Percentiles rank a stretch among this genome's conserved stretches.
phyloP scores from a whole-genome alignment of 1,140 invertebrate genomes.

The Venturia canescens region DNA sequence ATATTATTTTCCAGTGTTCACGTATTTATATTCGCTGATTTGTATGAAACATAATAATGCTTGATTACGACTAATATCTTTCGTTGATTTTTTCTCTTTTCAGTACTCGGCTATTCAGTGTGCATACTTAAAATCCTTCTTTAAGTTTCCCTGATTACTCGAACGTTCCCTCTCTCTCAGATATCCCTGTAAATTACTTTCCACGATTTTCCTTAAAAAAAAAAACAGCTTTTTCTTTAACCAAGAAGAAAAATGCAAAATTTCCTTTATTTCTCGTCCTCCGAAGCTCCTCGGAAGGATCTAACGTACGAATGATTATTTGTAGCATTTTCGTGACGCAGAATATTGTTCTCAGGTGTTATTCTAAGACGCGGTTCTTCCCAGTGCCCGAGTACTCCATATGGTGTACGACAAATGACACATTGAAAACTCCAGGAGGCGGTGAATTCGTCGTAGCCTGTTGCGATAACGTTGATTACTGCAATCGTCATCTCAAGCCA shows the following conservation, averaged over 20 bases:
- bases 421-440: slow-evolving; percentile 67
- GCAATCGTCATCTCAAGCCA: slow-evolving; percentile 79
- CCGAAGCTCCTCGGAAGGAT: neutral
- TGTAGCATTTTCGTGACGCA: slow-evolving; percentile 4
- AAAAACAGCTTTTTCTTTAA: neutral
- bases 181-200: too few species aligned
- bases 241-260: neutral
- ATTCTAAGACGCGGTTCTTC: slow-evolving; percentile 76
- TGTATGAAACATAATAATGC: slow-evolving; percentile 32
- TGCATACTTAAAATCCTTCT: slow-evolving; percentile 48
- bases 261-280: neutral
- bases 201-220: too few species aligned
- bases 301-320: neutral
- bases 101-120: slow-evolving; percentile 49
- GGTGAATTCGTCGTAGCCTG: slow-evolving; percentile 75
- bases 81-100: slow-evolving; percentile 48
- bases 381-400: slow-evolving; percentile 75
- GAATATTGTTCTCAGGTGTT: slow-evolving; percentile 76
- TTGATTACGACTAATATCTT: slow-evolving; percentile 46
- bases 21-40: neutral
- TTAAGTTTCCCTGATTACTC: slow-evolving; percentile 29
- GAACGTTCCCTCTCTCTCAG: neutral
- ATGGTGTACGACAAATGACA: slow-evolving; percentile 73
- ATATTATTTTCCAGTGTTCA: neutral
- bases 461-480: slow-evolving; percentile 79